Conservation (phyloP, 2,113 vertebrate species). For the Hydrochoerus hydrochaeris region DNA sequence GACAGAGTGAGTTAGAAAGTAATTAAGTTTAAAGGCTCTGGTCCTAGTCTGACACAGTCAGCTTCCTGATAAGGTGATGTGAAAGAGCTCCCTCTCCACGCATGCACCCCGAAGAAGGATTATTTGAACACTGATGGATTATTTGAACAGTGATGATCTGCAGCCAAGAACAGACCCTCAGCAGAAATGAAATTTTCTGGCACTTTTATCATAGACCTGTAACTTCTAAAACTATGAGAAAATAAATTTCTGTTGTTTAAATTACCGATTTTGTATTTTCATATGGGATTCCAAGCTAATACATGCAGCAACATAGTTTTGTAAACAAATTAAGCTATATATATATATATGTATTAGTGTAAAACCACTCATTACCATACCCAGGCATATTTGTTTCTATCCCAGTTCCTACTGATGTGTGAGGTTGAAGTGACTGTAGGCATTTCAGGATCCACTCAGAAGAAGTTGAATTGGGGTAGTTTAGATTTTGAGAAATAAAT, state of each 20-base stretch:
- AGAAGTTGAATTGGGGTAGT: not conserved
- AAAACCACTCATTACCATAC: not conserved
- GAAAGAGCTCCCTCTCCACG: not conserved
- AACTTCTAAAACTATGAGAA: not conserved
- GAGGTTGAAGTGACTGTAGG: not conserved
- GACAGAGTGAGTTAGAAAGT: not conserved
- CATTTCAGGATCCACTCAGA: not conserved
- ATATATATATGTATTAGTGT: not conserved
- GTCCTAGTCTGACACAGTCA: not conserved
- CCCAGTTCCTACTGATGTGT: not conserved
- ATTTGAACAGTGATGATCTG: no score
- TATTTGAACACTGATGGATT: no score
- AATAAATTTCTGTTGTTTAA: not conserved
- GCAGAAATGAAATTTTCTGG: not conserved
- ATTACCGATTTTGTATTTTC: not conserved
- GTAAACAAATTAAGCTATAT: not conserved
- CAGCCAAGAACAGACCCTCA: not conserved
- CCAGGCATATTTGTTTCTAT: not conserved
- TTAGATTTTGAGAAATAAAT: not conserved
- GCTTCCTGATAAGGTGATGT: no score
- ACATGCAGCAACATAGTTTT: not conserved
- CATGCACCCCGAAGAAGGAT: fast-evolving
- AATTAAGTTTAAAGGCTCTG: not conserved
- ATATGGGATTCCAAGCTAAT: not conserved
- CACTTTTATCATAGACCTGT: not conserved